Base-by-base conservation (phyloP, 2,113 vertebrate genomes). In the Passer domesticus region DNA sequence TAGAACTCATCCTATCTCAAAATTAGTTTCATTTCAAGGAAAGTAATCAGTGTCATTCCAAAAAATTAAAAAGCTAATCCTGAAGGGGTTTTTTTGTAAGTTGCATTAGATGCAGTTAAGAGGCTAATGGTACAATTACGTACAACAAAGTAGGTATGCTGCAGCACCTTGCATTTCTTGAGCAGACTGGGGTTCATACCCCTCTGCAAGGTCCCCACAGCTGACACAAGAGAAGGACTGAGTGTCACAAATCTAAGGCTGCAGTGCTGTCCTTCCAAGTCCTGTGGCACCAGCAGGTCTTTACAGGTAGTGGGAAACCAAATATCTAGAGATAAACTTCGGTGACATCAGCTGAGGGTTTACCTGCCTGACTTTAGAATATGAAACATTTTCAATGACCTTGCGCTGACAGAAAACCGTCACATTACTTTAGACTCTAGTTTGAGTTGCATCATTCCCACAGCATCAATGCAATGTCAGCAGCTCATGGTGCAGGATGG, bases 401-500 rank as follows among this genome's bases (percentile, higher is more conserved):
- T 69, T 23, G 8, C 50, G 44, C 22, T 76, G 83, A 28, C 5
- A 92, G 31, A 80, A 68, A 77, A 47, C 25, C 19, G 14, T 24
- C 5, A 1, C 52, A 39, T 31, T 24, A 13, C 46, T 83, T 64
- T 77, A 76, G 87, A 44, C 17, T 68, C 55, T 49, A 9, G 8
- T 44, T 55, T 22, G 80, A 60, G 43, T 53, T 89, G n/a, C 55
- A n/a, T 47, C 31, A 37, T 73, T 83, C 41, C 67, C 1, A 0
- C 22, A 21, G 12, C 27, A 41, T 41, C 44, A 19, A 5, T 47
- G 67, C 27, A 24, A 59, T 1, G 0, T 43, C 0, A 0, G 27
- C 4, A 56, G 49, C 79, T 83, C 5, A 0, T 0, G 0, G 21
- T 31, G 17, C 55, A n/a, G 53, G 59, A 27, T 2, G 0, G 28